Evolutionary conservation across 2,113 vertebrate genomes (phyloP), one percentile per base, ranked within the genome.

Genomic region (Grammomys surdaster): DNA sequence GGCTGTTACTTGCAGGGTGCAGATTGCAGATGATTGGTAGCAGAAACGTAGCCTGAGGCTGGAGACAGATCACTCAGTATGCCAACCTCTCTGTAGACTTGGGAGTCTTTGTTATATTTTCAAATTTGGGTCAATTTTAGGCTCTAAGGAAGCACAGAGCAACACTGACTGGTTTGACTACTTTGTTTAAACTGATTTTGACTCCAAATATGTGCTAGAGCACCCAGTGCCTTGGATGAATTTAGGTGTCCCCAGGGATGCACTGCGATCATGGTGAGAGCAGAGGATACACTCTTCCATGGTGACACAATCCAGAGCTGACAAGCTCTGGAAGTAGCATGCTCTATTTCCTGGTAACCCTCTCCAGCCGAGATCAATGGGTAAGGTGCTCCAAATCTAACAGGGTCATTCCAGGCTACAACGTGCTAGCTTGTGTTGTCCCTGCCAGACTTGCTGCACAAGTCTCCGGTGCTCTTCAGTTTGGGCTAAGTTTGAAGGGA

Each of bases 111-210:
- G 43, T 26, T 69, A 73, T n/a, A n/a, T 56, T 78, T 69, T 60
- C 73, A 48, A 90, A 82, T 75, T 31, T 95, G 33, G n/a, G 48
- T 86, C 48, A 36, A 70, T 85, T 26, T 65, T 89, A 89, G 36
- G 24, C 90, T 46, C 54, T 56, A 54, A 65, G 86, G 24, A 73
- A 58, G 40, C 56, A 10, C 56, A n/a, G 12, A 46, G 36, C 6
- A 72, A 82, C 4, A 43, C 11, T 22, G 91, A 2, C 58, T 31
- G 84, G 19, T 36, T 51, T 63, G n/a, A 84, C 36, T 60, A 43
- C 20, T 24, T 28, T 84, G 36, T 46, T 33, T 26, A 70, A 88
- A 28, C 72, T 36, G 19, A 75, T 10, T 92, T 78, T 65, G n/a
- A 73, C 77, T 89, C 65, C 22, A 89, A 48, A 65, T 51, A 77